Evolutionary conservation across 2,113 vertebrate genomes (phyloP), one percentile per base, ranked within the genome.

Genomic region (Tragelaphus scriptus): DNA sequence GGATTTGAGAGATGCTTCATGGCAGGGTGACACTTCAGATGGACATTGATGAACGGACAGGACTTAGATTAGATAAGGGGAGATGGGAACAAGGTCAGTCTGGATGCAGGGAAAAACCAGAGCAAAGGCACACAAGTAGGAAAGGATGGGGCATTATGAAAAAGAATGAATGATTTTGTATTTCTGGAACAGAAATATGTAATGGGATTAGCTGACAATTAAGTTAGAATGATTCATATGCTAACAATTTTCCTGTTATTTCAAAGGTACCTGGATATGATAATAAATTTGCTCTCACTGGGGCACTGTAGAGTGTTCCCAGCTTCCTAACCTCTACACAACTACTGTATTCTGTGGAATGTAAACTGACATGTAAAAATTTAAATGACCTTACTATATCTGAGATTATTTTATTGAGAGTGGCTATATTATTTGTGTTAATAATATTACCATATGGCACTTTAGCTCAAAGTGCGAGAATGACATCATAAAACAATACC

Each of bases 381-480:
- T 58, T 88, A 59, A 92, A 85, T 3, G 0, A 44, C 26, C 21
- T 7, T 81, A 36, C 25, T 30, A 12, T 26, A 65, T 47, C 58
- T 6, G 17, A 68, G 28, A 23, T 91, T 94, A 16, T 84, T 93
- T 65, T 79, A 49, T 13, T 80, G n/a, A 93, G 3, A 84, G 23
- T 44, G 81, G 44, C 81, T 97, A 59, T 93, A 25, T 88, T 92
- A 55, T 91, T 97, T 94, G 53, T 49, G 82, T 88, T 93, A 85
- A 81, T 96, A 85, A 47, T 84, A 85, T 90, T 53, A 80, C 15
- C 77, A 5, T 56, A 11, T 65, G 49, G 21, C 65, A 92, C 49
- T 88, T 90, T 88, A 90, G 71, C 81, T 85, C 79, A 87, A 32
- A 80, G 77, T 65, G n/a, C 53, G 55, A 84, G 61, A 79, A 88